Conservation (phyloP, 2,888 invertebrate genomes). For the Zaprionus obscuricornis region DNA sequence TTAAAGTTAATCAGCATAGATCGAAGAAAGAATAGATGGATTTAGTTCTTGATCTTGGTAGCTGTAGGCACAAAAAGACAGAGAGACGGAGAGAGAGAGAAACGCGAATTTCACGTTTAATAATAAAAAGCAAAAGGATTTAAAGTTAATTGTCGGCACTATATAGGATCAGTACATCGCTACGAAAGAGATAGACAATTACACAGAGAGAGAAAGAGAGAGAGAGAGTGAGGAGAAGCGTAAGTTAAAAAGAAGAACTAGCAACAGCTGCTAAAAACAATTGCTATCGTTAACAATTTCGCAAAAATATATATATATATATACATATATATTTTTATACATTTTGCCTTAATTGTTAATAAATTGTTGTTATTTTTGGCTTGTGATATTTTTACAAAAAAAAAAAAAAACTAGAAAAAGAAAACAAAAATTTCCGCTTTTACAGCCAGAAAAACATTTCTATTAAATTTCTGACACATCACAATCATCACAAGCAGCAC, state of each 20-base stretch:
- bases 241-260: not conserved
- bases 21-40: slow-evolving; percentile 10
- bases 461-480: no score
- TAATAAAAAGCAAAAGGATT: slow-evolving; percentile 74
- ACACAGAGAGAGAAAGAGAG: not conserved
- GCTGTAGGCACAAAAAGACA: no score
- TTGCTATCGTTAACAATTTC: not conserved
- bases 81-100: slow-evolving; percentile 27
- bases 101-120: slow-evolving; percentile 49
- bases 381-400: slow-evolving; percentile 9
- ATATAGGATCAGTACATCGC: slow-evolving; percentile 20
- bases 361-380: slow-evolving; percentile 18
- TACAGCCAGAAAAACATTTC: no score
- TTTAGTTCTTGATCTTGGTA: slow-evolving; percentile 19
- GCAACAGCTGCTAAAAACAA: slow-evolving; percentile 42
- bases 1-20: slow-evolving; percentile 52
- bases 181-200: not conserved
- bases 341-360: slow-evolving; percentile 16
- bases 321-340: no score
- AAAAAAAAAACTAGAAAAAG: no score
- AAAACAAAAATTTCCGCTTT: no score
- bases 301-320: no score
- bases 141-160: slow-evolving; percentile 51
- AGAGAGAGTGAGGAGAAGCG: not conserved
- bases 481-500: no score